A percentile compares a stretch with the other conserved stretches of the same genome.
Evolutionary conservation across 2,797 vertebrate species (phyloP).

Genomic region (Alouatta caraya): DNA sequence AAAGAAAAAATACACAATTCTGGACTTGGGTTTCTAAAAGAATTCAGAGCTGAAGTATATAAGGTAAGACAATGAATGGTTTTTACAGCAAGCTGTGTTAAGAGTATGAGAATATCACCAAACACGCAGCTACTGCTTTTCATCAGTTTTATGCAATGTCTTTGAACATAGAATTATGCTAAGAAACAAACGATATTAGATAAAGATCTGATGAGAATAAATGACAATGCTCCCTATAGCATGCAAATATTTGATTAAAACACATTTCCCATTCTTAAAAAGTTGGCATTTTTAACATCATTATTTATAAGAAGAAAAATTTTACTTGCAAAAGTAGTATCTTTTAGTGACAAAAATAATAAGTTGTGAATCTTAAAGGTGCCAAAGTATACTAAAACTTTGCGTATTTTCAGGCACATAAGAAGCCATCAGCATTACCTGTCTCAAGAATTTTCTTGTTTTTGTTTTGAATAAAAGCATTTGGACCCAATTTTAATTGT

Average conservation of each 20-base stretch:
- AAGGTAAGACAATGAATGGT: background rate
- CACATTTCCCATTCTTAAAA: background rate
- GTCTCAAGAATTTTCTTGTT: background rate
- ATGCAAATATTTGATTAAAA: background rate
- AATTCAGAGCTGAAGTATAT: background rate
- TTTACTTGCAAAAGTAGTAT: background rate
- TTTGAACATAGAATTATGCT: background rate
- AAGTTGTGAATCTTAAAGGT: background rate
- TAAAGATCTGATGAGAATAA: no score
- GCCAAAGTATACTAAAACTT: background rate
- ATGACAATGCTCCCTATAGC: background rate
- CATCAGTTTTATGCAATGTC: background rate
- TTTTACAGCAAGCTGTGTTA: background rate
- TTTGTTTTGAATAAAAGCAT: background rate
- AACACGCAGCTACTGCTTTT: background rate
- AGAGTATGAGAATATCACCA: background rate
- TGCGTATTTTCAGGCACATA: background rate
- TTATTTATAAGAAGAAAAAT: slow-evolving; percentile 11
- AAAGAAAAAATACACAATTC: background rate
- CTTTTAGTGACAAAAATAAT: background rate
- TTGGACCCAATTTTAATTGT: background rate
- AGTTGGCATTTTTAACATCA: background rate
- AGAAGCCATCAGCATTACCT: background rate
- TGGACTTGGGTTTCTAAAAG: background rate
- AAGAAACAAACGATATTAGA: background rate